Evolutionary conservation across 2,797 vertebrate genomes (phyloP), one percentile per base, ranked within the genome.

Genomic region (Anas acuta): DNA sequence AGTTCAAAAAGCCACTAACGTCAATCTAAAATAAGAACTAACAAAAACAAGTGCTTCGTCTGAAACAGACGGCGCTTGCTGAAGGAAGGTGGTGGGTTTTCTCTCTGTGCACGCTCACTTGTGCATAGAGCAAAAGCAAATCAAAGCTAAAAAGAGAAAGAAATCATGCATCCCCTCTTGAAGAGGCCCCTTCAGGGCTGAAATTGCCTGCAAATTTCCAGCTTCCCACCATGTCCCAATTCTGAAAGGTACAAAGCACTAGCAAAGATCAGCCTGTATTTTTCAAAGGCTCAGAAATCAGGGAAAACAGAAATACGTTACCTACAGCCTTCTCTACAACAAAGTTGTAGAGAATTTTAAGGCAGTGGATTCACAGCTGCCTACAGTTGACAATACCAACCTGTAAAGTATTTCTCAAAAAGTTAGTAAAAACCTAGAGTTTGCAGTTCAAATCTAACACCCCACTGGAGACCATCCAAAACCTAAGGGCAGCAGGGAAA

Each of bases 1-100:
- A 89, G 93, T 90, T 90, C 89, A 91, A 72, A 95, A 94, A 92
- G 91, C 56, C 89, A 91, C 79, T 32, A 73, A 79, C 13, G 8
- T 16, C 45, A 56, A 89, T 32, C 91, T 84, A 91, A 94, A 96
- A 85, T 54, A 91, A 86, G 94, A 91, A 73, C 73, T 35, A 75
- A 73, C 62, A 84, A 60, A 22, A 13, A 58, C 17, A 71, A 94
- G 72, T 11, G 58, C 3, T 8, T 62, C 4, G 0, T 56, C 58
- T 78, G 61, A 54, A 91, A 82, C 0, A 9, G 91, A n/a, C 1
- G 0, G 66, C n/a, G 49, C 56, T 2, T 5, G 45, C 41, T 25
- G 45, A 89, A 87, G 79, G 80, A 90, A 76, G 51, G 72, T 13
- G 35, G 22, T 5, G 78, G 43, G 39, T 12, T n/a, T 41, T n/a